Conservation (phyloP, 2,797 vertebrate species). For the Lophura swinhoii region DNA sequence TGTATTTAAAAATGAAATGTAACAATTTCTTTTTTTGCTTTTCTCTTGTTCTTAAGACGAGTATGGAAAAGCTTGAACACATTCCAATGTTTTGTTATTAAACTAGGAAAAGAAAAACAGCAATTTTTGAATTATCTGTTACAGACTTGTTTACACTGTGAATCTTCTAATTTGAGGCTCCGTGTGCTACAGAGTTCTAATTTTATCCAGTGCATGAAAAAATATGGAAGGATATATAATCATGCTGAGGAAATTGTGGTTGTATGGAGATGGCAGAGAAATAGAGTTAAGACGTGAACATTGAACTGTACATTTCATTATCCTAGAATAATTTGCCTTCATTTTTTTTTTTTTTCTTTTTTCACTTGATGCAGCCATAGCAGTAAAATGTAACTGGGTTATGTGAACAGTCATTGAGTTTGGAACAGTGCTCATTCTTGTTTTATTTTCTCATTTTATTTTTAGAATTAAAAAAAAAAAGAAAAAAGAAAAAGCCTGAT, state of each 20-base stretch:
- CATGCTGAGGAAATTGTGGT: not conserved
- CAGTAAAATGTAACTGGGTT: not conserved
- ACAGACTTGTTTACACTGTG: conserved; percentile 20
- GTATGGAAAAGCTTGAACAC: not conserved
- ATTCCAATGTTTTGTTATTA: conserved; percentile 21
- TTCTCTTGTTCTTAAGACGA: not conserved
- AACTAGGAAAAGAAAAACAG: conserved; percentile 23
- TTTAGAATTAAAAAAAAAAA: not conserved
- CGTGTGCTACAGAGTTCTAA: not conserved
- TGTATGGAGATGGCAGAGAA: not conserved
- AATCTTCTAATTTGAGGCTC: conserved; percentile 2
- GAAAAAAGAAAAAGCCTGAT: not conserved
- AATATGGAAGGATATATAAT: not conserved
- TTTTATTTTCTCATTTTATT: conserved; percentile 12
- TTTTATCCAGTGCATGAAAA: conserved; percentile 17
- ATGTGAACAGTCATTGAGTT: not conserved
- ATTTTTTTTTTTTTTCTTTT: not conserved
- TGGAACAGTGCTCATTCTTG: not conserved
- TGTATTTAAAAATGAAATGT: not conserved
- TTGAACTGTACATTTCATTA: not conserved
- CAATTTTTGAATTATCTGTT: conserved; percentile 44
- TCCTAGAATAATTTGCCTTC: not conserved
- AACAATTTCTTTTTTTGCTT: not conserved
- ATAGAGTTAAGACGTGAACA: not conserved
- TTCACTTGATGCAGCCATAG: not conserved